Percentiles rank a stretch among this genome's conserved stretches.
Conservation (phyloP, 2,888 invertebrate species). For the Cheilosia vernalis region DNA sequence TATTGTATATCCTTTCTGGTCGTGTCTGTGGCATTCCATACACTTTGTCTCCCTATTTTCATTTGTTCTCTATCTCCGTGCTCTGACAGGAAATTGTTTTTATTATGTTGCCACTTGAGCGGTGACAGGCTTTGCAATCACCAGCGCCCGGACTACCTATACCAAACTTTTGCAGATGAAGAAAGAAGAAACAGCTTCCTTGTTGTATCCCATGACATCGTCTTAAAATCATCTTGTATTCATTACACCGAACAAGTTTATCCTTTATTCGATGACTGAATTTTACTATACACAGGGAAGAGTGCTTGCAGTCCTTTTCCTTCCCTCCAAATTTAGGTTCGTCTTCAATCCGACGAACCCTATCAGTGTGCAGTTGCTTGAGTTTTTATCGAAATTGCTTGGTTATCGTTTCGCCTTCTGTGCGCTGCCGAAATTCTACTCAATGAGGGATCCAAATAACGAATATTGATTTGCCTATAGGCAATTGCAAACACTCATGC, state of each 20-base stretch:
- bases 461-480: slow-evolving; percentile 68
- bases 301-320: slow-evolving; percentile 39
- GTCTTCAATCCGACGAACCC: background rate
- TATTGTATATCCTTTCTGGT: slow-evolving; percentile 13
- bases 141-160: background rate
- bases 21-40: slow-evolving; percentile 29
- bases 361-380: slow-evolving; percentile 24
- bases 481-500: slow-evolving; percentile 43
- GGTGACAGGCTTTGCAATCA: slow-evolving; percentile 34
- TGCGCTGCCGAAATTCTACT: slow-evolving; percentile 11
- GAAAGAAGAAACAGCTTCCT: slow-evolving; percentile 50
- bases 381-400: slow-evolving; percentile 59
- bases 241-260: slow-evolving; percentile 74
- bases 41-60: slow-evolving; percentile 31
- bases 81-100: slow-evolving; percentile 27
- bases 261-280: slow-evolving; percentile 69
- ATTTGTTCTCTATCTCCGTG: slow-evolving; percentile 37
- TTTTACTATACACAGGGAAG: slow-evolving; percentile 49
- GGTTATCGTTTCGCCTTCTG: slow-evolving; percentile 45
- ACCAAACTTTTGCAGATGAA: background rate
- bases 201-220: slow-evolving; percentile 63
- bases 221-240: slow-evolving; percentile 73
- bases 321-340: background rate
- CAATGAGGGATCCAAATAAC: slow-evolving; percentile 10
- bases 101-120: slow-evolving; percentile 51